Percentiles rank a stretch among this genome's conserved stretches.
phyloP scores from a whole-genome alignment of 2,797 vertebrate genomes.

The Eulemur coronatus region DNA sequence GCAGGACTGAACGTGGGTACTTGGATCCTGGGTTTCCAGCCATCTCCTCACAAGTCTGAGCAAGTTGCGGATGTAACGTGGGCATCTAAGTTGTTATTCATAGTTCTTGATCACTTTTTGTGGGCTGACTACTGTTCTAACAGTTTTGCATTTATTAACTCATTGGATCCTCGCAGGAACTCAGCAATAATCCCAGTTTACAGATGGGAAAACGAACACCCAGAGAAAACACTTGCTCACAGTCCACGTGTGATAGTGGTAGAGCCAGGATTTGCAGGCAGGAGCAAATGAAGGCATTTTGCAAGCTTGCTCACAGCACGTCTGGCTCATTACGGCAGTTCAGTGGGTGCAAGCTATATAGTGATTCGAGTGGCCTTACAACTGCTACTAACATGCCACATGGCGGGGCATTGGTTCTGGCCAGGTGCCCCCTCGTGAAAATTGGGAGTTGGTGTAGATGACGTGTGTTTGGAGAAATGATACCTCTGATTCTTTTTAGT shows the following conservation, averaged over 20 bases:
- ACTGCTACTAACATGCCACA: accelerated
- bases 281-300: background rate
- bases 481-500: background rate
- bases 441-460: background rate
- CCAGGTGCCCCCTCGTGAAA: background rate
- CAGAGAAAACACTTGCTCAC: background rate
- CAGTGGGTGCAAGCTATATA: accelerated
- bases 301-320: background rate
- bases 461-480: background rate
- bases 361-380: background rate
- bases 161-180: background rate
- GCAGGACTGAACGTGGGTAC: background rate
- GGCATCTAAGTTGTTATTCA: background rate
- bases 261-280: background rate
- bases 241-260: background rate
- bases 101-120: background rate
- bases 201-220: background rate
- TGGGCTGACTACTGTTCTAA: background rate
- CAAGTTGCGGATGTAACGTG: background rate
- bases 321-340: background rate
- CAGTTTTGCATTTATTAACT: background rate
- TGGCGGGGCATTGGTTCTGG: background rate
- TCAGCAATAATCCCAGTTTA: background rate
- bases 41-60: background rate
- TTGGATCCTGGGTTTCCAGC: background rate